These are phyloP conservation scores for Lycopodina hypogea DNA, from an alignment of 37 sponge, comb jelly and placozoan species.

Conservation along the genomic window DNA sequence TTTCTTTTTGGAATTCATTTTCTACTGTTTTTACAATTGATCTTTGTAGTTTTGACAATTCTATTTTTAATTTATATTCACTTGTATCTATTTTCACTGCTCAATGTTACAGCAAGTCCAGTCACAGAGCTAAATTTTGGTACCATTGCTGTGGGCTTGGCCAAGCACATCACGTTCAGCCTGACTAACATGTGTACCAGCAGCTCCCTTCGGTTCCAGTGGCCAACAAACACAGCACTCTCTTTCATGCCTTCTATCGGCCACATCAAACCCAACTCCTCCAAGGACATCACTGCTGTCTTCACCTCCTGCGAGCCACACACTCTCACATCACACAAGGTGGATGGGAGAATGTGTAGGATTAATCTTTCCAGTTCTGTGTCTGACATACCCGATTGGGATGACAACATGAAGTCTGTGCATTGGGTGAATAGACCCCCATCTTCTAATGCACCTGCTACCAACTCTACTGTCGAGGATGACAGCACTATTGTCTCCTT, in stretches of 20 bases:
- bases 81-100: neutral
- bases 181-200: constrained; percentile 78
- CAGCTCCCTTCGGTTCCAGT: constrained; percentile 66
- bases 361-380: constrained; percentile 68
- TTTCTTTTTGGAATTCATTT: no score
- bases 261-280: constrained; percentile 81
- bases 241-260: constrained; percentile 77
- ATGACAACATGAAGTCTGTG: constrained; percentile 85
- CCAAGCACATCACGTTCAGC: constrained; percentile 79
- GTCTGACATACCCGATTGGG: constrained; percentile 89
- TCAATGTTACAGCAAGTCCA: constrained; percentile 28
- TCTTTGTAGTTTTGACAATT: no score
- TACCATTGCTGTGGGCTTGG: constrained; percentile 69
- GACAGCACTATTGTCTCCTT: neutral
- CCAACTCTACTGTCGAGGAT: neutral
- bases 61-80: neutral
- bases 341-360: constrained; percentile 60
- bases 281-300: constrained; percentile 82
- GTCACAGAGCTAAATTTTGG: constrained; percentile 84
- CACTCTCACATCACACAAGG: constrained; percentile 21
- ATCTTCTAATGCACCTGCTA: neutral
- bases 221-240: constrained; percentile 51
- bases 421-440: constrained; percentile 76
- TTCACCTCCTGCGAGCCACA: constrained; percentile 68
- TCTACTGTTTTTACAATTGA: neutral